These are phyloP conservation scores for Gorilla gorilla DNA, from an alignment of 2,113 vertebrate genomes.

Conservation along the genomic window DNA sequence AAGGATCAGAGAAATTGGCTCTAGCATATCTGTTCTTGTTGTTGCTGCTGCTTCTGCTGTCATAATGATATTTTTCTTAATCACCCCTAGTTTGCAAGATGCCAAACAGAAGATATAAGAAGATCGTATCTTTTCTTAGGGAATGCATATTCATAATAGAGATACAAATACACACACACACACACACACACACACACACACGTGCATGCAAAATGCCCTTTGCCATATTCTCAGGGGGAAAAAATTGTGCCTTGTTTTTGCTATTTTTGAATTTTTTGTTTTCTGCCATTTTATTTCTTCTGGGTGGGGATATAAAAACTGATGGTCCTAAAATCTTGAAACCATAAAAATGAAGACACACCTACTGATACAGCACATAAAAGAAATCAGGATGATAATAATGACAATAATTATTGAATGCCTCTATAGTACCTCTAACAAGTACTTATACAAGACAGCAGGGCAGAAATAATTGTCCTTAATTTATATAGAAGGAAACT, in stretches of 20 bases:
- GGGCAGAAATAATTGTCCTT: neutral
- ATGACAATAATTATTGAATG: neutral
- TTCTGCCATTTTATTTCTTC: constrained; percentile 37
- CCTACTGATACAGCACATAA: neutral
- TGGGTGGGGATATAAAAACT: neutral
- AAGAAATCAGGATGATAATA: constrained; percentile 16
- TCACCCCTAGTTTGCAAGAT: neutral
- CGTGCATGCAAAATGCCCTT: neutral
- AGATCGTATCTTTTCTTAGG: neutral
- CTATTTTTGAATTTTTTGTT: neutral
- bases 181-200: neutral
- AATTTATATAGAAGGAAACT: constrained; percentile 8
- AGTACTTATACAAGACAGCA: neutral
- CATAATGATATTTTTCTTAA: constrained; percentile 20
- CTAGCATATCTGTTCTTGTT: neutral
- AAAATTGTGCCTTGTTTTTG: neutral
- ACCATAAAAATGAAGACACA: neutral
- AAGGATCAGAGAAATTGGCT: neutral
- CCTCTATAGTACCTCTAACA: neutral
- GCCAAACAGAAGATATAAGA: constrained; percentile 2
- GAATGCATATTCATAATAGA: neutral
- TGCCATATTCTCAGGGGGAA: neutral
- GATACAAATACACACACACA: neutral
- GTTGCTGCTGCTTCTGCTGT: neutral
- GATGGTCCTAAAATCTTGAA: neutral